Evolutionary conservation across 2,113 vertebrate genomes (phyloP), one percentile per base, ranked within the genome.

Genomic region (Hymenochirus boettgeri): DNA sequence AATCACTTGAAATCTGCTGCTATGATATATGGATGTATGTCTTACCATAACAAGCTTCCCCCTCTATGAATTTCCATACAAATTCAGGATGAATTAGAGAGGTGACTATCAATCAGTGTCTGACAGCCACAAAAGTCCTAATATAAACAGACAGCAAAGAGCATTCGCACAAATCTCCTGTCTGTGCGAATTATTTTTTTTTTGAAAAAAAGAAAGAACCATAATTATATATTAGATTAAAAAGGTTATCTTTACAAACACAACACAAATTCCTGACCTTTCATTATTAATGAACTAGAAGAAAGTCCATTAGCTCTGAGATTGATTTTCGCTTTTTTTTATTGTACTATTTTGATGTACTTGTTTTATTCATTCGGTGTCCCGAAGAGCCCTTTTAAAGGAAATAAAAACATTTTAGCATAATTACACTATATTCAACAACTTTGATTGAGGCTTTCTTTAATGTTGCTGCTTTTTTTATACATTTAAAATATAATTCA

Each of bases 1-100:
- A 42, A 42, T 42, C 39, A 42, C 39, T 42, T 42, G 39, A n/a
- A 42, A 31, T 31, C 10, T 31, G 29, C 29, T 42, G 15, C 48
- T 55, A 54, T 3, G 56, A 42, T 48, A 52, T 47, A 71, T 70
- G 73, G 71, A 79, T 77, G 47, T 56, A 19, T 75, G 1, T 50
- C 57, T 74, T 73, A 79, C 79, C 64, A 69, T 42, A n/a, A 57
- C 70, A 75, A 72, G 73, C 47, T 70, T 77, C 76, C 65, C 75
- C 72, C 58, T 65, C 15, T 35, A 33, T 0, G 0, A 73, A 70
- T 29, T 62, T 78, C 61, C 23, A 69, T 21, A 57, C 59, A 66
- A 77, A 75, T 77, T 72, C 59, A 74, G 61, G 0, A 8, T 26
- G 64, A 73, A 81, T 72, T 69, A 74, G 67, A 58, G 62, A 72